Evolutionary conservation across 2,113 vertebrate genomes (phyloP).

Genomic region (Xerus inauris): DNA sequence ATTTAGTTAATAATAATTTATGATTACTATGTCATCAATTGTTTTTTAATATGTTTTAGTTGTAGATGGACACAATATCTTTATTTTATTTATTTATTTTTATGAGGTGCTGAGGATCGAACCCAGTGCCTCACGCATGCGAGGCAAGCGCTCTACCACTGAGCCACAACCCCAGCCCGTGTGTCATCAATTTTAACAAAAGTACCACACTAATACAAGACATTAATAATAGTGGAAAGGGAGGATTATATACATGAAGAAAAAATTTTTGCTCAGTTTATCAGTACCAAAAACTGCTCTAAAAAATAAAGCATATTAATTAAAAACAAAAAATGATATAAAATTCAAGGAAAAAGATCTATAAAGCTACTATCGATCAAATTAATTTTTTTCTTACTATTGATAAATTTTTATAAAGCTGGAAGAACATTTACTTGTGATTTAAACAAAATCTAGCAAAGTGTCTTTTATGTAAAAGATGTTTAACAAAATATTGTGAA

Average conservation of each 20-base stretch:
- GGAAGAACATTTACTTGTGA: not conserved
- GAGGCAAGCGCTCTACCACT: no score
- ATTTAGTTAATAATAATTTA: not conserved
- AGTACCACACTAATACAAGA: not conserved
- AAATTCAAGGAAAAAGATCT: not conserved
- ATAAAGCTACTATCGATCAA: not conserved
- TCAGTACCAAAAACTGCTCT: not conserved
- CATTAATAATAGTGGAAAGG: not conserved
- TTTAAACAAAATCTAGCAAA: not conserved
- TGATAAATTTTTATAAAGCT: not conserved
- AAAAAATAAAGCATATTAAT: slow-evolving; percentile 4
- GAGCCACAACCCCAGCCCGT: no score
- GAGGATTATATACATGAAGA: not conserved
- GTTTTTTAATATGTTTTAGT: no score
- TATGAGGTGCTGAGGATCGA: no score
- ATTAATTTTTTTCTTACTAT: not conserved
- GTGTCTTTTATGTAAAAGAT: not conserved
- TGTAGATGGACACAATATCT: no score
- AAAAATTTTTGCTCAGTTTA: not conserved
- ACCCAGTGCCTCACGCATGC: no score
- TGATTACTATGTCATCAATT: not conserved
- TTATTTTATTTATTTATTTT: no score
- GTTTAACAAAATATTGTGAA: not conserved
- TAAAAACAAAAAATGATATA: not conserved
- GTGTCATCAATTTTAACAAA: not conserved